These are phyloP conservation scores for Pipistrellus kuhlii DNA, from an alignment of 2,797 vertebrate species.

Conservation along the genomic window DNA sequence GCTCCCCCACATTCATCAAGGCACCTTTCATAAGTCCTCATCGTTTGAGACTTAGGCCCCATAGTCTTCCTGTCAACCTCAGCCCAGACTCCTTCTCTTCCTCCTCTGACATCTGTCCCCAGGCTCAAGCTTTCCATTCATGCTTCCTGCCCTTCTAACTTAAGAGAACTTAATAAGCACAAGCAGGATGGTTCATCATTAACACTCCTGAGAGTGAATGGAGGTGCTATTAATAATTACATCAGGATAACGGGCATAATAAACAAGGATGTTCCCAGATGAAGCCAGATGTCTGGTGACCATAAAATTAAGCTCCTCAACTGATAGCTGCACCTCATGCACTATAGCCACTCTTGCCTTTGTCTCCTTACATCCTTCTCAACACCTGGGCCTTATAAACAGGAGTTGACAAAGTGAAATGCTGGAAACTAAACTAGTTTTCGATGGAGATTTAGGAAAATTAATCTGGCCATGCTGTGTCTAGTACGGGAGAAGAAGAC, in stretches of 20 bases:
- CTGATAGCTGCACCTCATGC: too few species aligned
- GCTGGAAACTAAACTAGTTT: background rate
- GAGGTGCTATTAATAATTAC: background rate
- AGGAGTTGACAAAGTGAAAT: background rate
- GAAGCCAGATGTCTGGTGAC: background rate
- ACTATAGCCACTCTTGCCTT: too few species aligned
- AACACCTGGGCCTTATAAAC: background rate
- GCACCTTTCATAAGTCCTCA: background rate
- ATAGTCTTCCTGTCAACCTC: background rate
- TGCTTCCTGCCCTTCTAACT: background rate
- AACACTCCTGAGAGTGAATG: constrained; percentile 6
- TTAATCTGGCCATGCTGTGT: constrained; percentile 39
- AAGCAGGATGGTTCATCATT: background rate
- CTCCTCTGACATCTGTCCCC: background rate
- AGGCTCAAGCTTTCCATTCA: background rate
- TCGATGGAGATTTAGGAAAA: constrained; percentile 25
- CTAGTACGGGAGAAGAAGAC: background rate
- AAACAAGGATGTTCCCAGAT: background rate
- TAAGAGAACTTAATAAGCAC: background rate
- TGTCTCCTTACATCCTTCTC: background rate
- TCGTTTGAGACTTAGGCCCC: background rate
- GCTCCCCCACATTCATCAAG: background rate
- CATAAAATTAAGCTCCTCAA: background rate
- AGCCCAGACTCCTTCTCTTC: background rate
- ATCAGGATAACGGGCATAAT: background rate